Evolutionary conservation across 2,888 invertebrate genomes (phyloP).

Genomic region (Andrena fulva): DNA sequence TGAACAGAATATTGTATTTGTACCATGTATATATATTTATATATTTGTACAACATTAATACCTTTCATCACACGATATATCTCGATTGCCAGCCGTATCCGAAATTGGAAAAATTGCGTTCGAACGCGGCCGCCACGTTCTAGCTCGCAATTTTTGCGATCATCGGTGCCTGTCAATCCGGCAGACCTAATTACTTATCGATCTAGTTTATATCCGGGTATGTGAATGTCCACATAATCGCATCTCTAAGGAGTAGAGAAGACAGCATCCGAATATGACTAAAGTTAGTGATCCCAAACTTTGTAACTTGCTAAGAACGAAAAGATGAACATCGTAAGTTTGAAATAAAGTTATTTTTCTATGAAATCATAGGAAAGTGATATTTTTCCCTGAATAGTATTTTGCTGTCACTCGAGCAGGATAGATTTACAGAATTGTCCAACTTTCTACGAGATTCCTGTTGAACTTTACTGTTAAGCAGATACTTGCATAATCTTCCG

Average conservation of each 20-base stretch:
- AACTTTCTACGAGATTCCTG: conserved; percentile 17
- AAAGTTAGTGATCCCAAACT: conserved; percentile 74
- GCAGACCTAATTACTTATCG: conserved; percentile 65
- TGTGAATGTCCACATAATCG: conserved; percentile 64
- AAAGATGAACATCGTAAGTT: conserved; percentile 55
- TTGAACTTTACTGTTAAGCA: conserved; percentile 30
- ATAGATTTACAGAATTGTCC: conserved; percentile 40
- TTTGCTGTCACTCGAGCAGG: conserved; percentile 51
- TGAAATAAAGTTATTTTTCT: conserved; percentile 78
- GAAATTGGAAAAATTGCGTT: conserved; percentile 58
- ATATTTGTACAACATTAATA: conserved; percentile 75
- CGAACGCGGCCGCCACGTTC: conserved; percentile 23
- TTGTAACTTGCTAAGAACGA: conserved; percentile 74
- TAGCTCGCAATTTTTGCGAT: conserved; percentile 58
- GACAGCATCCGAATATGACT: conserved; percentile 65
- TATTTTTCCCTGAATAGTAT: conserved; percentile 74
- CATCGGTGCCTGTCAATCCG: conserved; percentile 57
- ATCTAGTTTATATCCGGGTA: conserved; percentile 67
- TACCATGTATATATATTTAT: conserved; percentile 78
- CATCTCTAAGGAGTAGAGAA: conserved; percentile 68
- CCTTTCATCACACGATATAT: conserved; percentile 72
- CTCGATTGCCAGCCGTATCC: conserved; percentile 62
- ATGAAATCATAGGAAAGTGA: conserved; percentile 73
- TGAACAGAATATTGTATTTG: conserved; percentile 81
- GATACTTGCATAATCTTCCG: conserved; percentile 20